These are phyloP conservation scores for Leptinotarsa lineolata DNA, from an alignment of 1,140 invertebrate species.

Conservation along the genomic window DNA sequence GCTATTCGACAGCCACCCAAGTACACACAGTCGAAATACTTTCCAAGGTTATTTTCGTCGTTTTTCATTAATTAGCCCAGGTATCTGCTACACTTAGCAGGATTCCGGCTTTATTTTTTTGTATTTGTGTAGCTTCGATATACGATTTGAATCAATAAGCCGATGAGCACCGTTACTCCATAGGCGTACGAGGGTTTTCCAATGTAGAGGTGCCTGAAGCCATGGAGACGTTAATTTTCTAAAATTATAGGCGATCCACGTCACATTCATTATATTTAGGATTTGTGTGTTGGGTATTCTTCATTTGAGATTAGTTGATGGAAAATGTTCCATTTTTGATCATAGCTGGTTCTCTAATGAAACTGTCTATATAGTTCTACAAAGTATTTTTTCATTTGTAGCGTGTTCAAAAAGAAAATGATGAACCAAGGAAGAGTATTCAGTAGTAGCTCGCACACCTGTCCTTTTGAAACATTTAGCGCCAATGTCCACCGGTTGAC, in stretches of 20 bases:
- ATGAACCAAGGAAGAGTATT: too few relatives aligned
- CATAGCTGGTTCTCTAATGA: too few relatives aligned
- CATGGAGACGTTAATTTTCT: neutral
- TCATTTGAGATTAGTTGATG: too few relatives aligned
- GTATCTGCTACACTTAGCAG: slow-evolving; percentile 5
- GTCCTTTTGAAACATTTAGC: too few relatives aligned
- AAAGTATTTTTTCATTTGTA: too few relatives aligned
- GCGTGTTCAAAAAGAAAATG: too few relatives aligned
- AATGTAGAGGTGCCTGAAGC: neutral
- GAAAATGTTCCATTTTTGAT: too few relatives aligned
- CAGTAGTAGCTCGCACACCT: too few relatives aligned
- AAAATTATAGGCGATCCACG: neutral
- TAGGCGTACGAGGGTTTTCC: neutral
- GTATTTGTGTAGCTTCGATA: slow-evolving; percentile 6
- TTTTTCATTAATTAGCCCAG: slow-evolving; percentile 8
- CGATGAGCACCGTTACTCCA: neutral
- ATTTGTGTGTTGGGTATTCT: too few relatives aligned
- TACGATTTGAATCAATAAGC: slow-evolving; percentile 6
- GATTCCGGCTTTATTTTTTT: slow-evolving; percentile 6
- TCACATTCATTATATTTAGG: neutral
- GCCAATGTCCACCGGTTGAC: too few relatives aligned
- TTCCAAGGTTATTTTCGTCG: neutral
- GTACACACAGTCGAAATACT: neutral
- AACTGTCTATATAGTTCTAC: too few relatives aligned
- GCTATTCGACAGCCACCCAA: slow-evolving; percentile 2